Base-by-base conservation (phyloP, 2,797 vertebrate species). In the Acipenser ruthenus region DNA sequence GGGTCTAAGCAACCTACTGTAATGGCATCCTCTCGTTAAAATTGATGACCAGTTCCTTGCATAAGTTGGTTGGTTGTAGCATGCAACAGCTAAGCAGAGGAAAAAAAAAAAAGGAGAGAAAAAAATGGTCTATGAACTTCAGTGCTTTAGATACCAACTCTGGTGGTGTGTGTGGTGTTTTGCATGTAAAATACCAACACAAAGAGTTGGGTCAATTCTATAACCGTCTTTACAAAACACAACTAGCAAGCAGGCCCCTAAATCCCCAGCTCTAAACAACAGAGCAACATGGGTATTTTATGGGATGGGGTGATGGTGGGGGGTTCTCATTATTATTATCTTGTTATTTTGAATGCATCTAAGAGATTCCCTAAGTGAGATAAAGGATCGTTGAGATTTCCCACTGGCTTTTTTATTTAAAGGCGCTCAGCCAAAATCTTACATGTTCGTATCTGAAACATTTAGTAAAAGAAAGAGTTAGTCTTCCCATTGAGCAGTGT, bases 321-420 rank as follows among this genome's bases (percentile, higher is more conserved):
- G 74, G 73, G 62, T 76, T 61, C 68, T 73, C 70, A 73, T 75
- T 76, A 71, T 65, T 75, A 69, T 62, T 71, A 66, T 52, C 12
- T 65, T 61, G 73, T 73, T 77, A 72, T 72, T 78, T 81, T 6
- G 55, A 58, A 10, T 58, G 55, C 6, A 58, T 58, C 55, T 6
- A 58, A n/a, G 55, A 10, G 55, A 10, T 58, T n/a, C 12, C 13
- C 55, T 5, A 58, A 58, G 55, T 15, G 9, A 58, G 13, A 58
- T n/a, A 58, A 58, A 58, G 6, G 11, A 10, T 12, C 4, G 11
- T 1, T 1, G 55, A 6, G 13, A 13, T 10, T 11, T 58, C 55
- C 55, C 12, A 58, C 55, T 37, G 23, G 23, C 23, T 18, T 58
- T 6, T 58, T n/a, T n/a, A 58, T n/a, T 58, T 11, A 58, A 58